Evolutionary conservation across 2,113 vertebrate genomes (phyloP), one percentile per base, ranked within the genome.

Genomic region (Cnemophilus loriae): DNA sequence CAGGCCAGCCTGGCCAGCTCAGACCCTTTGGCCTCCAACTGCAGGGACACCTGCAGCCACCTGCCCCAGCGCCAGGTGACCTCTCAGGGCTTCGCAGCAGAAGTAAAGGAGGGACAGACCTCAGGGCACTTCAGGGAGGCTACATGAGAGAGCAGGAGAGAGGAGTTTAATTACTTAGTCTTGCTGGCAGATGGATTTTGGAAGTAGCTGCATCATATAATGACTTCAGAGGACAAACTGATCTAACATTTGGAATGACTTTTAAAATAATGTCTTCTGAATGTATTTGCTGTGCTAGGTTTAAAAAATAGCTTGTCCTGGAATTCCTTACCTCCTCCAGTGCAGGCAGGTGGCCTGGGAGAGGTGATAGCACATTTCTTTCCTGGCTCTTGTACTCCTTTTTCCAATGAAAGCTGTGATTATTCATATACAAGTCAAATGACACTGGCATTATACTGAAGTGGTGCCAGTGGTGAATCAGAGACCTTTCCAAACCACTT

Each of bases 251-350:
- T 92, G 64, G 33, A 89, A 81, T 53, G 5, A 44, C 49, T 90
- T 84, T 60, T 2, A 22, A 59, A 84, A 16, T 67, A 74, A 30
- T 71, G 53, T 52, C 68, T 81, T 82, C 37, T 68, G 71, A n/a
- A 67, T 59, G 30, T 21, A 83, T 91, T 81, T 81, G 28, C 21
- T 75, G 28, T 57, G 18, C 21, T 70, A 77, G 10, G 16, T 69
- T 71, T 82, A 53, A 95, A 91, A 94, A 84, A 26, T 7, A 84
- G 27, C 19, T 90, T 86, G 41, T 69, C 52, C 80, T 92, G 84
- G 52, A 93, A 89, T 94, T 86, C 21, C 41, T 80, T 53, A 60
- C 64, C 47, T 84, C 57, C 35, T 44, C 41, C 4, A 2, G 21
- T 33, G 70, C 69, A 92, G 69, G 83, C 77, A 95, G 73, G 69